Evolutionary conservation across 30 jellyfish, hydroid and myxozoan genomes (phyloP), one percentile per base, ranked within the genome.

Genomic region (Aurelia sp.): DNA sequence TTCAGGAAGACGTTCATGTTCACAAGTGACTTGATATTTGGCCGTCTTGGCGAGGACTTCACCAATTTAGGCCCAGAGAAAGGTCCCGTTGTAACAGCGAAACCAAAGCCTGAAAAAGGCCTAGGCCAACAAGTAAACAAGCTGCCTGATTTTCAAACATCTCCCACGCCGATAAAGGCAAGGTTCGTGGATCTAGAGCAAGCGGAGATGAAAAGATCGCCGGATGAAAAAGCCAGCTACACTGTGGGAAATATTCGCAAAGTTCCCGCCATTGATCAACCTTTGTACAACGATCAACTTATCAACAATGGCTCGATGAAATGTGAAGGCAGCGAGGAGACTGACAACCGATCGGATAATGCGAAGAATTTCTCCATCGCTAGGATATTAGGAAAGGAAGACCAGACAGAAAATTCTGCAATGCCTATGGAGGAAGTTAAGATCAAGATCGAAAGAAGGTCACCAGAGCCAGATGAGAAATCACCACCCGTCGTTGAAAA

Each of bases 1-100:
- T 61, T 61, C 87, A 63, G 84, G 82, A 84, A 78, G 82, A 81
- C 89, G 35, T 89, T 89, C 71, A 89, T 70, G 89, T 89, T 89
- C 64, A 85, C 97, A 41, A 89, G 97, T 81, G 97, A 89, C 73
- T 82, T 89, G 82, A 89, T 89, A 52, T 89, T 89, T 61, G 97
- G 91, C 76, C 90, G 89, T 27, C 94, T 89, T 18, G 88, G 81
- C 69, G 97, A 81, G 40, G 61, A 71, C 48, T 50, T 69, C 66
- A 59, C 66, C 73, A 81, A 68, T 66, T 60, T 63, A 74, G 85
- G 85, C 89, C 86, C 72, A 18, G 81, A 67, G 47, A 37, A 16
- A 37, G 71, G 66, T 74, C 84, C 81, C 64, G 77, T 84, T 41
- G 82, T 62, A 47, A 23, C 57, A 13, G 66, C 77, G 3, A 66